phyloP scores from a whole-genome alignment of 2,113 vertebrate genomes.

The Opisthocomus hoazin region DNA sequence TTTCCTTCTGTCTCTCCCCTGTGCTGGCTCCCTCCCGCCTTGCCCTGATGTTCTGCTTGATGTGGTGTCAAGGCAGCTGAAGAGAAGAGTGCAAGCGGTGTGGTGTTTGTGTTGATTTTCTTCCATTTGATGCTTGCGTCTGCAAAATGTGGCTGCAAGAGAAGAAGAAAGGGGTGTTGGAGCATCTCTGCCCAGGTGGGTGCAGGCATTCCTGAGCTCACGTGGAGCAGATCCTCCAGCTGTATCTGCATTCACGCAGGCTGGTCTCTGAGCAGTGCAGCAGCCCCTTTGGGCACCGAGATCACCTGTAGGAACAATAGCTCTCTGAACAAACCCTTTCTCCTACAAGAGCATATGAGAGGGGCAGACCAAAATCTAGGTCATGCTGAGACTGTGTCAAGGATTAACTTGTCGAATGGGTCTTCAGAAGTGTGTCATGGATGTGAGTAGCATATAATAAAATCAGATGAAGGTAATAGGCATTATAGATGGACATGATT shows the following conservation, averaged over 20 bases:
- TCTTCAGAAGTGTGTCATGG: neutral
- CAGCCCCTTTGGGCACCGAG: neutral
- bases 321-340: neutral
- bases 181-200: neutral
- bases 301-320: neutral
- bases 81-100: neutral
- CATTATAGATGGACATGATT: neutral
- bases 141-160: neutral
- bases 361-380: neutral
- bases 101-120: neutral
- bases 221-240: rapidly evolving
- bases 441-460: neutral
- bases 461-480: neutral
- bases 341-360: neutral
- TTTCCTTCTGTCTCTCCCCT: neutral
- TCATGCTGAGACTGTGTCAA: neutral
- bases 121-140: neutral
- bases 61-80: neutral
- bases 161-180: neutral
- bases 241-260: neutral
- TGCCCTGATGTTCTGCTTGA: neutral
- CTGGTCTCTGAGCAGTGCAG: neutral
- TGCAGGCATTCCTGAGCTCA: neutral
- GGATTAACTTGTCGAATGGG: neutral
- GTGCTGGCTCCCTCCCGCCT: neutral